A percentile compares a stretch with the other conserved stretches of the same genome.
phyloP scores from a whole-genome alignment of 35 echinoderm and acorn worm genomes.

The Eucidaris tribuloides region DNA sequence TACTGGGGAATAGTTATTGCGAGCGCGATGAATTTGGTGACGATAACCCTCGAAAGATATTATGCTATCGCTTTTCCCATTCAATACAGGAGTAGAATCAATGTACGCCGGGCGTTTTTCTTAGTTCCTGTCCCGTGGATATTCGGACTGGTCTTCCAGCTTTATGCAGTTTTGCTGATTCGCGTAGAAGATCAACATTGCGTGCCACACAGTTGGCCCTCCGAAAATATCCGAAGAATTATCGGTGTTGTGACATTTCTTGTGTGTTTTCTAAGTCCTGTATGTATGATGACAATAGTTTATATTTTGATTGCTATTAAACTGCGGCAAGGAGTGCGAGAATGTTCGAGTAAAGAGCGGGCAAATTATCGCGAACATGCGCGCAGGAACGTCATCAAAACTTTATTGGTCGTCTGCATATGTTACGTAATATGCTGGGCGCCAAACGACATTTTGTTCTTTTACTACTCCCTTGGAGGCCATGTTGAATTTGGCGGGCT shows the following conservation, averaged over 20 bases:
- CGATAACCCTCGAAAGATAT: constrained; percentile 59
- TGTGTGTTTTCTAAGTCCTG: constrained; percentile 19
- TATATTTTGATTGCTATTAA: constrained; percentile 40
- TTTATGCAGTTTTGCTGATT: constrained; percentile 5
- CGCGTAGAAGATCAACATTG: constrained; percentile 5
- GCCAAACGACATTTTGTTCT: no score
- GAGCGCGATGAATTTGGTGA: constrained; percentile 52
- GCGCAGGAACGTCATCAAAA: constrained; percentile 56
- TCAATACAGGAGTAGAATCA: constrained; percentile 9
- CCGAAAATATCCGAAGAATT: neutral
- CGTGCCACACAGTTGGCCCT: neutral
- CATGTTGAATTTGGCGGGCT: no score
- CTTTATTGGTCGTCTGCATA: constrained; percentile 42
- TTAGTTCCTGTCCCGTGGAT: neutral
- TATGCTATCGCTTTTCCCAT: constrained; percentile 59
- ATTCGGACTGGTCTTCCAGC: constrained; percentile 14
- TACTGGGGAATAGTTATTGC: constrained; percentile 55
- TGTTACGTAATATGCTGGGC: constrained; percentile 63
- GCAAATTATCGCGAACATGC: neutral
- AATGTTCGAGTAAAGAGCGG: neutral
- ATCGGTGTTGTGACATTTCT: constrained; percentile 6
- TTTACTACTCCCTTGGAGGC: no score
- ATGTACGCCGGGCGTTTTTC: no score
- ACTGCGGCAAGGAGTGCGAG: neutral
- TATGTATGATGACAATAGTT: constrained; percentile 47